Base-by-base conservation (phyloP, 2,797 vertebrate genomes). In the Crenichthys baileyi region DNA sequence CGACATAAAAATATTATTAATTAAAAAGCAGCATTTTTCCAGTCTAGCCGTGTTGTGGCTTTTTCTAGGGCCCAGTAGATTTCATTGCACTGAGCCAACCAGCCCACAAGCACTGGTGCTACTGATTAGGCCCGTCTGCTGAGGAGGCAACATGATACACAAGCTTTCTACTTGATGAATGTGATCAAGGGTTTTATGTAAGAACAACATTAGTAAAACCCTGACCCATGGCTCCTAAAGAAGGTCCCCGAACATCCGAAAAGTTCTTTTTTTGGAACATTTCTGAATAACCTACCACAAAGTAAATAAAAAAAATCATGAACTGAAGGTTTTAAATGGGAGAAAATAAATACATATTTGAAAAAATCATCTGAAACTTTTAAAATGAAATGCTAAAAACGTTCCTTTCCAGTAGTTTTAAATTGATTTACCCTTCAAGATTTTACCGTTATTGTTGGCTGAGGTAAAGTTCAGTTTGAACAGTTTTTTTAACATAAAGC, bases 81-180 rank as follows among this genome's bases (percentile, higher is more conserved):
- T 79, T 88, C 68, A 65, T n/a, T 75, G 53, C 24, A 63, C 63
- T 44, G 26, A 41, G 70, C 81, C 82, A 88, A 87, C 80, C 78
- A 87, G 24, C 71, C 87, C 80, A 58, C 79, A 82, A 82, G 58
- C 78, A 72, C 78, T 63, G 79, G 85, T 76, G 88, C 84, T 79
- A 72, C 82, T 88, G 82, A 87, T 92, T 71, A 78, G 58, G 24
- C 82, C 85, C 0, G 79, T 92, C 85, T 89, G 78, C 86, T 76
- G 53, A 87, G 60, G 73, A 74, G 70, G 75, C 8, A n/a, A 85
- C 67, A 51, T 71, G 70, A 85, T 73, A n/a, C 74, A 78, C 48
- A 31, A 78, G 24, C 73, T 65, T 39, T 80, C 67, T 73, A 72
- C 31, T 72, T 68, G 24, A 2, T 73, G 29, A 68, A 75, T 39